phyloP scores from a whole-genome alignment of 2,113 vertebrate species.

The Rattus norvegicus region GRCr8 NC_086027.1:99816001-99816500 shows the following conservation, averaged over 20 bases:
- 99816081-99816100: not conserved
- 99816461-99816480: not conserved
- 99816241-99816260: not conserved
- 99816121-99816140: not conserved
- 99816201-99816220: no score
- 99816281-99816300: not conserved
- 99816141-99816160: not conserved
- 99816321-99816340: not conserved
- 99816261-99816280: not conserved
- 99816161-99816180: rapidly evolving
- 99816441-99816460: not conserved
- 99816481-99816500: rapidly evolving
- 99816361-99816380: no score
- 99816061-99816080: not conserved
- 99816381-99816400: no score
- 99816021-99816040: not conserved
- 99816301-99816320: rapidly evolving
- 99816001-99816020: not conserved
- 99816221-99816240: not conserved
- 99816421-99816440: not conserved
- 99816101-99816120: rapidly evolving
- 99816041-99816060: not conserved
- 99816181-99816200: no score
- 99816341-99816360: not conserved
- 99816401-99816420: not conserved